A percentile compares a stretch with the other conserved stretches of the same genome.
Evolutionary conservation across 2,797 vertebrate genomes (phyloP).

Genomic region (Mus caroli): DNA sequence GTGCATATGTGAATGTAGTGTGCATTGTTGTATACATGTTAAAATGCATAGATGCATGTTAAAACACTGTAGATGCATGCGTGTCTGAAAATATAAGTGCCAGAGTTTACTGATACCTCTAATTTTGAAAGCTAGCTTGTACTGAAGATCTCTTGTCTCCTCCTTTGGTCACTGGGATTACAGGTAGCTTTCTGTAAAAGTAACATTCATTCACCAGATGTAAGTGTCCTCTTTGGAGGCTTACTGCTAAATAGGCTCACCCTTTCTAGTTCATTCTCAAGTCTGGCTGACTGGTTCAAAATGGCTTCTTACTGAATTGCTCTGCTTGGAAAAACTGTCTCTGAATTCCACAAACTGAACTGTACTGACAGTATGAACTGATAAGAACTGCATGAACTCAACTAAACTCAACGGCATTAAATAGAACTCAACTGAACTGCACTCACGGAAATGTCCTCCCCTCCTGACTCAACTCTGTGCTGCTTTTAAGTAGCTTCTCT

Average conservation of each 20-base stretch:
- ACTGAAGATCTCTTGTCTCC: background rate
- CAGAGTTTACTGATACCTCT: background rate
- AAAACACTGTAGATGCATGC: no score
- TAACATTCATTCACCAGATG: background rate
- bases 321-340: background rate
- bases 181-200: background rate
- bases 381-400: background rate
- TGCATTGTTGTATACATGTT: background rate
- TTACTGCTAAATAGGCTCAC: background rate
- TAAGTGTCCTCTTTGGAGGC: background rate
- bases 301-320: background rate
- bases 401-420: background rate
- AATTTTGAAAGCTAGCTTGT: background rate
- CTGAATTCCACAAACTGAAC: background rate
- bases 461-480: background rate
- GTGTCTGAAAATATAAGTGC: background rate
- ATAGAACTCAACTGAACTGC: background rate
- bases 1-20: background rate
- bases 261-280: background rate
- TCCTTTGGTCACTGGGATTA: background rate
- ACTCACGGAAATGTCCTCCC: background rate
- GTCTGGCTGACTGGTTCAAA: background rate
- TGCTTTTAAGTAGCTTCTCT: background rate
- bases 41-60: background rate
- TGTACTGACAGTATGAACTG: background rate